phyloP scores from a whole-genome alignment of 2,888 invertebrate species.

The Leuctra nigra region DNA sequence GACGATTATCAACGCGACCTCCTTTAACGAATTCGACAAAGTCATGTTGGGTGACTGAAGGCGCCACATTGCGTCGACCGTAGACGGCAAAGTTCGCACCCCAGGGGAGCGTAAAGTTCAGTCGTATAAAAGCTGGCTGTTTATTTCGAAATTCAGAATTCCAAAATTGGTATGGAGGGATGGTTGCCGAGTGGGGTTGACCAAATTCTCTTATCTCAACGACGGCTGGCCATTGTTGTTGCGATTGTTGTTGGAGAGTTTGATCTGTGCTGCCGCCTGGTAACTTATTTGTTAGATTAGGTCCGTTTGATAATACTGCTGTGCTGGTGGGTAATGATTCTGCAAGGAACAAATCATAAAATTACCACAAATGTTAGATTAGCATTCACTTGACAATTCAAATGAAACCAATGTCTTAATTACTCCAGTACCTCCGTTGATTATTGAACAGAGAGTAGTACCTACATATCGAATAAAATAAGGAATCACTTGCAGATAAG shows the following conservation, averaged over 20 bases:
- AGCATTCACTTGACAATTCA: too few species aligned
- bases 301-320: conserved; percentile 56
- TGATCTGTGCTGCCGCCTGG: conserved; percentile 24
- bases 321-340: conserved; percentile 69
- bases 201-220: conserved; percentile 80
- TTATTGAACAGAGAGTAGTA: too few species aligned
- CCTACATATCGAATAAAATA: too few species aligned
- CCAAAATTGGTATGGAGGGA: conserved; percentile 90
- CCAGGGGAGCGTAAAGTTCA: conserved; percentile 88
- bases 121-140: conserved; percentile 79
- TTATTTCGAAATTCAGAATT: conserved; percentile 88
- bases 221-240: conserved; percentile 54
- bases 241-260: conserved; percentile 58
- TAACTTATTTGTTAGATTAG: conserved; percentile 19
- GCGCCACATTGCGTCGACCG: conserved; percentile 89
- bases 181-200: conserved; percentile 71
- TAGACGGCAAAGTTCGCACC: conserved; percentile 93
- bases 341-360: conserved; percentile 39
- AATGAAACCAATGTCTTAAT: too few species aligned
- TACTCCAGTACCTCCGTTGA: too few species aligned
- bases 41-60: conserved; percentile 95
- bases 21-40: conserved; percentile 92
- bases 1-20: conserved; percentile 69
- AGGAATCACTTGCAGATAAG: too few species aligned
- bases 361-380: too few species aligned